Conservation (phyloP, 2,797 vertebrate genomes). For the Iguana delicatissima region DNA sequence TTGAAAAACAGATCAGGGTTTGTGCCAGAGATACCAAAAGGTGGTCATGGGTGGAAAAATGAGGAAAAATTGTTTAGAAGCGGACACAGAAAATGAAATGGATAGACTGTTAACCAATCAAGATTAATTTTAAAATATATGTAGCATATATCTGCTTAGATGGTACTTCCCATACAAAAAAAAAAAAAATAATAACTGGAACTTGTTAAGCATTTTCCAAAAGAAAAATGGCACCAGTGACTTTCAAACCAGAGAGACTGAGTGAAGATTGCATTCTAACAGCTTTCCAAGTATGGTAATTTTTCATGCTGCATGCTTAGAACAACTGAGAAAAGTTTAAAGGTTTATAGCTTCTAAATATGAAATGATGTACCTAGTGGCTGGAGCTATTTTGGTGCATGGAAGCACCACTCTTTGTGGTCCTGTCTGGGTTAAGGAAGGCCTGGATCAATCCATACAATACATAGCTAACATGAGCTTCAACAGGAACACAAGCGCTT, state of each 20-base stretch:
- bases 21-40: slow-evolving; percentile 57
- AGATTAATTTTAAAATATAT: slow-evolving; percentile 63
- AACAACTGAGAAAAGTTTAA: neutral
- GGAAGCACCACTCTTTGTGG: neutral
- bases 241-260: accelerated
- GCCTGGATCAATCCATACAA: neutral
- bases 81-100: slow-evolving; percentile 60
- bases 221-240: neutral
- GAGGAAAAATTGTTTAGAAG: slow-evolving; percentile 60
- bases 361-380: neutral
- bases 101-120: slow-evolving; percentile 70
- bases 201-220: neutral
- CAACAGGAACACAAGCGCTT: neutral
- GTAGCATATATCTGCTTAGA: slow-evolving; percentile 48
- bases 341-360: neutral
- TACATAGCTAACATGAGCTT: neutral
- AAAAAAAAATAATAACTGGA: slow-evolving; percentile 14
- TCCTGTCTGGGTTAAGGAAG: neutral
- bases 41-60: slow-evolving; percentile 35
- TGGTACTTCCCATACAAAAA: slow-evolving; percentile 20
- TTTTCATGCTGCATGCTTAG: neutral
- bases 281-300: neutral
- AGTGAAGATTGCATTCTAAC: slow-evolving; percentile 11
- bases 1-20: slow-evolving; percentile 64
- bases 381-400: neutral